phyloP scores from a whole-genome alignment of 2,113 vertebrate genomes.

The Holacanthus passer region DNA sequence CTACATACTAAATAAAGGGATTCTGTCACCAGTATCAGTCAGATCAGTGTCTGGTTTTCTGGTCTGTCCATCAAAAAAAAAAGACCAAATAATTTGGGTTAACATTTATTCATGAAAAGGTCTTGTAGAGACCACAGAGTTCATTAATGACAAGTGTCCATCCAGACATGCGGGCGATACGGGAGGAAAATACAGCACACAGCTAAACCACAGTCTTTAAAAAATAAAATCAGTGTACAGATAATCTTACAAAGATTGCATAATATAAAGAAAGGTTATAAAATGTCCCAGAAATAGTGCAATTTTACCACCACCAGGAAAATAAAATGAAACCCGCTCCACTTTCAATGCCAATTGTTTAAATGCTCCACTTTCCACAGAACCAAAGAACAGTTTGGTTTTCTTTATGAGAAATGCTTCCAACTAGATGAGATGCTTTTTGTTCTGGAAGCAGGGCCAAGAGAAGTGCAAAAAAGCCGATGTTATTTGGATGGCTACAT shows the following conservation, averaged over 20 bases:
- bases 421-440: neutral
- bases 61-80: neutral
- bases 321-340: constrained; percentile 36
- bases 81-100: neutral
- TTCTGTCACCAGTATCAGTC: neutral
- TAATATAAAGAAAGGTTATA: constrained; percentile 69
- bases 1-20: too few relatives aligned
- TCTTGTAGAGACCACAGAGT: constrained; percentile 20
- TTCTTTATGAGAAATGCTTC: neutral
- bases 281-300: constrained; percentile 74
- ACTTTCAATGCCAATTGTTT: neutral
- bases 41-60: neutral
- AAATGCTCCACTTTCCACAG: neutral
- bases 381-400: constrained; percentile 4
- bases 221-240: constrained; percentile 69
- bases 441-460: neutral
- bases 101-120: constrained; percentile 75
- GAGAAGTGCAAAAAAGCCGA: constrained; percentile 19
- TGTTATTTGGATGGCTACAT: constrained; percentile 50
- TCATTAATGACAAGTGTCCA: constrained; percentile 34
- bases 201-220: constrained; percentile 56
- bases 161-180: constrained; percentile 33
- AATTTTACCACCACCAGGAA: constrained; percentile 64
- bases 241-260: constrained; percentile 75
- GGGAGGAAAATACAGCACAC: constrained; percentile 58